Evolutionary conservation across 2,113 vertebrate species (phyloP), one percentile per base, ranked within the genome.

Genomic region (Quiscalus mexicanus): DNA sequence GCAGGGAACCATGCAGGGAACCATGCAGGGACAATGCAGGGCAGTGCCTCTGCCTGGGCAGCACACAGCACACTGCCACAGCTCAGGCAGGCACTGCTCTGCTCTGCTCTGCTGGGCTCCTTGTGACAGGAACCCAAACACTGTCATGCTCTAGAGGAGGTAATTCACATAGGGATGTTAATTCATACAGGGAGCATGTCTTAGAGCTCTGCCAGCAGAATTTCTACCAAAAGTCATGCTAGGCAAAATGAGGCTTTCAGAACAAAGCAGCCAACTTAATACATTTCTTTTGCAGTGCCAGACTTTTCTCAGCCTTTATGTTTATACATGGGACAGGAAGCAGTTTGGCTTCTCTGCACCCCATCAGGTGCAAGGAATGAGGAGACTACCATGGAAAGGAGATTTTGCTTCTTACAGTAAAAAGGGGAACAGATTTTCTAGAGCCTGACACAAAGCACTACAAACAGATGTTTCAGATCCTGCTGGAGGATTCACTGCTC

Each of bases 31-130:
- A 41, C 60, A 89, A 35, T 60, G 62, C 20, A 7, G 4, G 85
- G 63, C 9, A 69, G 39, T 3, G n/a, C 16, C 77, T 5, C 33
- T 30, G 10, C 11, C 33, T 17, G 1, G 15, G 12, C 18, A 44
- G 4, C 15, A 3, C 49, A 73, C 59, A 30, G 13, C 2, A 30
- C 49, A 14, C 33, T 77, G 47, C 47, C 64, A 77, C 70, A 76
- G 63, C 91, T 11, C 15, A 23, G 58, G 47, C 37, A 68, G 21
- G 1, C 3, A 12, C 25, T 15, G n/a, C 0, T 12, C 1, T 7
- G 22, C 19, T 12, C 1, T 7, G 22, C 19, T 2, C 2, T 1
- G 41, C 52, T 37, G 55, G 11, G 55, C 69, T 81, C 59, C 1
- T 39, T 22, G 10, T 10, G 22, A 78, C n/a, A 49, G 31, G 33